Percentiles rank a stretch among this genome's conserved stretches.
phyloP scores from a whole-genome alignment of 2,888 invertebrate genomes.

The Crossocerus cetratus region DNA sequence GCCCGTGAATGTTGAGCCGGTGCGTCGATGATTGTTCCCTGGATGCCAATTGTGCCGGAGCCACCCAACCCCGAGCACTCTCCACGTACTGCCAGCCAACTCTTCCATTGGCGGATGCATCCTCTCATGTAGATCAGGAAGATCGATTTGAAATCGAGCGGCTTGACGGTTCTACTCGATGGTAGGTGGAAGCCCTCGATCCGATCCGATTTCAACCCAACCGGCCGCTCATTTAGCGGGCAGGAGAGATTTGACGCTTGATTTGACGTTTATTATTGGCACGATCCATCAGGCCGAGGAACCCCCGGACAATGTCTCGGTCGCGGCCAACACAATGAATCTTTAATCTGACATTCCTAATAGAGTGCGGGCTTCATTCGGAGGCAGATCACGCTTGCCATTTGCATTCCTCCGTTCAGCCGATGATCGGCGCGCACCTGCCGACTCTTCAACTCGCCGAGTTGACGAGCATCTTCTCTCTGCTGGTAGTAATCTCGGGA shows the following conservation, averaged over 20 bases:
- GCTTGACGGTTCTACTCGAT: background rate
- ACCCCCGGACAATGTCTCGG: background rate
- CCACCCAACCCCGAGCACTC: no score
- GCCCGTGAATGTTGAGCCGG: no score
- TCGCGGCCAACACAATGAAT: background rate
- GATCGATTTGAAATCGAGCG: background rate
- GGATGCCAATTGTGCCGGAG: no score
- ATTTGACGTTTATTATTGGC: conserved; percentile 1
- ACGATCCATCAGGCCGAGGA: background rate
- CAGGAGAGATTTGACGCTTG: no score
- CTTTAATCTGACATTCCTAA: background rate
- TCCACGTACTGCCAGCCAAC: no score
- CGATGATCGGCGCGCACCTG: no score
- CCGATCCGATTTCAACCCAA: no score
- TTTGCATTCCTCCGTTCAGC: background rate
- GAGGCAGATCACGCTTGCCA: background rate
- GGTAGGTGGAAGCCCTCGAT: conserved; percentile 4
- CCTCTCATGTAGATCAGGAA: no score
- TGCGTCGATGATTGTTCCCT: no score
- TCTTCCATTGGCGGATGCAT: no score
- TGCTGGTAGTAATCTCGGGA: background rate
- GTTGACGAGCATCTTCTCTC: background rate
- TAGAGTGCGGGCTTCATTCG: background rate
- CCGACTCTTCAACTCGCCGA: background rate
- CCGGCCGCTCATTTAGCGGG: no score